Conservation (phyloP, 2,113 vertebrate genomes). For the Heterochromis multidens region DNA sequence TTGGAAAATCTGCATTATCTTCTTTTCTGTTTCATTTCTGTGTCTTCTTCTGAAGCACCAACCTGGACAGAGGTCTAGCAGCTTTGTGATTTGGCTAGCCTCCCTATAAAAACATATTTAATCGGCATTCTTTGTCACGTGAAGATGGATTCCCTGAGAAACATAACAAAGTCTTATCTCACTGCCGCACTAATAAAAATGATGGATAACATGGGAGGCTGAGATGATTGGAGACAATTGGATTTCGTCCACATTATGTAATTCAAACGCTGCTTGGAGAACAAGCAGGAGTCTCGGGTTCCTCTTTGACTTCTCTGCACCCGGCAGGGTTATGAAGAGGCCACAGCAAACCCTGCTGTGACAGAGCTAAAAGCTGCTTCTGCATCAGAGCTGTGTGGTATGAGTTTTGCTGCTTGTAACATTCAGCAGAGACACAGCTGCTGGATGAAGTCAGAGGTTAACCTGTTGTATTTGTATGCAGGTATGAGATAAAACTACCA, state of each 20-base stretch:
- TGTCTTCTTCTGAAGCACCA: not conserved
- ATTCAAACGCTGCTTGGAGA: conserved; percentile 71
- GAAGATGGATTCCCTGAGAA: conserved; percentile 72
- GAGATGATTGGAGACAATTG: conserved; percentile 78
- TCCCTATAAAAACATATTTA: conserved; percentile 51
- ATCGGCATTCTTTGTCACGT: conserved; percentile 63
- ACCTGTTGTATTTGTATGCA: not conserved
- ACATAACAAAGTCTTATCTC: conserved; percentile 78
- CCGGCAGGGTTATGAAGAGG: conserved; percentile 52
- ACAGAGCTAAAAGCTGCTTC: not conserved
- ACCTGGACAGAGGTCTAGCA: not conserved
- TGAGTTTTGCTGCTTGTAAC: not conserved
- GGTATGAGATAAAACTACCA: not conserved
- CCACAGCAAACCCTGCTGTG: conserved; percentile 15
- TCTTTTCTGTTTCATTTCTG: not conserved
- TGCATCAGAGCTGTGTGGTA: not conserved
- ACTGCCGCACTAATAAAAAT: conserved; percentile 76
- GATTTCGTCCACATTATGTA: conserved; percentile 77
- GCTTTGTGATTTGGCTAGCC: conserved; percentile 30
- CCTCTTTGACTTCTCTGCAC: conserved; percentile 44
- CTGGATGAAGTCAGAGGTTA: not conserved
- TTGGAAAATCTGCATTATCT: conserved; percentile 18
- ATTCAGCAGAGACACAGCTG: not conserved
- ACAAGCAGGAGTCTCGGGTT: conserved; percentile 62
- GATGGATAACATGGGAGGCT: conserved; percentile 75